A percentile compares a stretch with the other conserved stretches of the same genome.
Conservation (phyloP, 2,797 vertebrate genomes). For the Sphenodon punctatus region DNA sequence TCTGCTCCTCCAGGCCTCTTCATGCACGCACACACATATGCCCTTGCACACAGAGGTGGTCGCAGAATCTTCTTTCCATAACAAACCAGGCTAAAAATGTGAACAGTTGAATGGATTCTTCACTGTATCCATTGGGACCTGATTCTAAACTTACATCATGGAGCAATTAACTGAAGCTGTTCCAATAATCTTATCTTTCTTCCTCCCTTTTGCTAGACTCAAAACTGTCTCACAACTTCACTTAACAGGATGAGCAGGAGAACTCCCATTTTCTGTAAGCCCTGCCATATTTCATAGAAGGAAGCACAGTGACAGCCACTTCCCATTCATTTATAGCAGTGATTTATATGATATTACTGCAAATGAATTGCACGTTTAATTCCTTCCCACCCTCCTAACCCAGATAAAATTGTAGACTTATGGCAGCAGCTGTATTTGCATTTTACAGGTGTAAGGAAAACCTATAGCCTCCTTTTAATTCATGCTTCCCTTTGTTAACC, state of each 20-base stretch:
- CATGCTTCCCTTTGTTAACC: neutral
- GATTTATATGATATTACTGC: conserved; percentile 38
- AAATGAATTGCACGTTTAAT: conserved; percentile 26
- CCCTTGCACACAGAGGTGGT: too few species aligned
- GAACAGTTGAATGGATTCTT: too few species aligned
- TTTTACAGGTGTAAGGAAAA: conserved; percentile 23
- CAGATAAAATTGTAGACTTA: neutral
- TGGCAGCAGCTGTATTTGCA: neutral
- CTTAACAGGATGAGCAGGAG: neutral
- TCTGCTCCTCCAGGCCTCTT: too few species aligned
- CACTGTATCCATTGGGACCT: neutral
- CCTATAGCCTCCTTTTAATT: conserved; percentile 8
- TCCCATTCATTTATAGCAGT: conserved; percentile 31
- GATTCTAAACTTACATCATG: neutral
- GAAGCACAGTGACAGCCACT: neutral
- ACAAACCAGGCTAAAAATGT: too few species aligned
- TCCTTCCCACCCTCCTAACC: conserved; percentile 32
- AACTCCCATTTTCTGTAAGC: neutral
- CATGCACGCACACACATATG: too few species aligned
- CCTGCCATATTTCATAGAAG: too few species aligned
- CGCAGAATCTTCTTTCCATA: too few species aligned
- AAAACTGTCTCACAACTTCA: neutral
- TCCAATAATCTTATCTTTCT: neutral
- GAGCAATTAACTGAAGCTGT: neutral
- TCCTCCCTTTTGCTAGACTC: neutral